Percentiles rank a stretch among this genome's conserved stretches.
Conservation (phyloP, 2,113 vertebrate species). For the Serilophus lunatus region DNA sequence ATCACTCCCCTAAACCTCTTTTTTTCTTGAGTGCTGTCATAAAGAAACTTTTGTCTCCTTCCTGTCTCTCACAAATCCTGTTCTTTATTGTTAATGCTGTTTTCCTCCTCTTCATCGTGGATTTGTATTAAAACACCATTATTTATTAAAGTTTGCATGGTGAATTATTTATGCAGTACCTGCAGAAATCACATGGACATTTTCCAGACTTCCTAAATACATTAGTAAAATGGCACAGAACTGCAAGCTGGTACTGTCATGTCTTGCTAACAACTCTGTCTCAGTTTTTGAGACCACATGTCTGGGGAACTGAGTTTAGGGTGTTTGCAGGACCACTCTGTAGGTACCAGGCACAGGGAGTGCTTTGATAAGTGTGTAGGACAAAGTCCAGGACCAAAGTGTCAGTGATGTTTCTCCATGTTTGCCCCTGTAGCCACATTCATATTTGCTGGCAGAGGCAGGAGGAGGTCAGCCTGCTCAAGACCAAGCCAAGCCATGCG, state of each 20-base stretch:
- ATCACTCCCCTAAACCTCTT: background rate
- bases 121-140: slow-evolving; percentile 49
- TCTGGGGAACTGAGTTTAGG: background rate
- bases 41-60: background rate
- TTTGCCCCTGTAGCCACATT: background rate
- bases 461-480: background rate
- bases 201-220: slow-evolving; percentile 29
- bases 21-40: background rate
- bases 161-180: slow-evolving; percentile 41
- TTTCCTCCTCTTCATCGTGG: background rate
- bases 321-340: background rate
- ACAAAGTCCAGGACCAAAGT: background rate
- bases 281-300: background rate
- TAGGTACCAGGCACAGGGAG: background rate
- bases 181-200: background rate
- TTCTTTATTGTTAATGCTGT: background rate
- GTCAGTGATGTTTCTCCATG: background rate
- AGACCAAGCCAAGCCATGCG: background rate
- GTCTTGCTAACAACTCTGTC: background rate
- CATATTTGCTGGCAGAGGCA: background rate
- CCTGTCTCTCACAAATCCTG: background rate
- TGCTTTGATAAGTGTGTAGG: background rate
- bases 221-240: background rate
- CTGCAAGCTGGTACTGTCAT: background rate
- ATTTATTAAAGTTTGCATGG: slow-evolving; percentile 11